Evolutionary conservation across 2,113 vertebrate species (phyloP).

Genomic region (Hydrolagus affinis): DNA sequence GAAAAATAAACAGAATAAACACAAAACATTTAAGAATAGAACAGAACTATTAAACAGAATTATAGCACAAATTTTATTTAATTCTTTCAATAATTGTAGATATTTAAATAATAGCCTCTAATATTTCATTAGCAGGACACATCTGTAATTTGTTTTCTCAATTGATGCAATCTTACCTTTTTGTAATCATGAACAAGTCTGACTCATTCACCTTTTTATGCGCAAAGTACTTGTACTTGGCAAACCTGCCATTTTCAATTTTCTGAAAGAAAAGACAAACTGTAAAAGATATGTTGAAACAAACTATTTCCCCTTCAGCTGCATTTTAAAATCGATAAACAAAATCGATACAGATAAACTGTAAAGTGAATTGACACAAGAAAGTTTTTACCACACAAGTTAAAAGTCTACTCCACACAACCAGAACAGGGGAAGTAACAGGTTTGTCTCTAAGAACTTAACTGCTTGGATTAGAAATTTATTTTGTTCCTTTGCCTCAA

Average conservation of each 20-base stretch:
- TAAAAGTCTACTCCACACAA: not conserved
- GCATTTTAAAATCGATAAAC: conserved; percentile 7
- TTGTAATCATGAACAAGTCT: conserved; percentile 93
- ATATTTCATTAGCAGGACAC: too few relatives aligned
- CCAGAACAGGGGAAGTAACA: not conserved
- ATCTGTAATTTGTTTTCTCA: too few relatives aligned
- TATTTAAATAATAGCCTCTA: too few relatives aligned
- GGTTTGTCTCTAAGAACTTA: not conserved
- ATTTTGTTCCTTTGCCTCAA: not conserved
- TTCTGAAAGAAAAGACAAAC: conserved; percentile 58
- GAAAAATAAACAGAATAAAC: conserved; percentile 34
- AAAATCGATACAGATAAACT: not conserved
- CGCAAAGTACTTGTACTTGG: conserved; percentile 86
- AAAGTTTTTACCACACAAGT: not conserved
- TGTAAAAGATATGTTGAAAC: not conserved
- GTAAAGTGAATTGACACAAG: not conserved
- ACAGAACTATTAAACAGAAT: not conserved
- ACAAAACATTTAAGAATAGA: not conserved
- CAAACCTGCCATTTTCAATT: conserved; percentile 96
- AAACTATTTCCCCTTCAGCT: not conserved
- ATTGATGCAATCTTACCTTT: conserved; percentile 59
- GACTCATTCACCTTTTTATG: conserved; percentile 92
- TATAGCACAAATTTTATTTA: not conserved
- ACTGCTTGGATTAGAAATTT: not conserved
- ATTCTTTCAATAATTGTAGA: not conserved